Conservation (phyloP, 2,888 invertebrate genomes). For the Oligia strigilis region DNA sequence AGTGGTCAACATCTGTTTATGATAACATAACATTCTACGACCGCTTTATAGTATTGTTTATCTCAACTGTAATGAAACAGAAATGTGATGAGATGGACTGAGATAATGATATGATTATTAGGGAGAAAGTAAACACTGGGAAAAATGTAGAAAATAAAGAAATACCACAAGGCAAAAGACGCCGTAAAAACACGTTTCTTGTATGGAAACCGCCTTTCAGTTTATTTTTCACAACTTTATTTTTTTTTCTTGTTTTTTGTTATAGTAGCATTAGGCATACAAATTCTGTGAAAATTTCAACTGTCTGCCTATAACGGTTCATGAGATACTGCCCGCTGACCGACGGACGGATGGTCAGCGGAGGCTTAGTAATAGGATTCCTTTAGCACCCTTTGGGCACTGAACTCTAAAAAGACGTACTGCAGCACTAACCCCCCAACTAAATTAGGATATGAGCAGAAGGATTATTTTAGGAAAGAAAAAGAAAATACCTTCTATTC, state of each 20-base stretch:
- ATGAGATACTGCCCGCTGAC: no score
- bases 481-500: not conserved
- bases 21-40: not conserved
- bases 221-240: no score
- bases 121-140: not conserved
- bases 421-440: not conserved
- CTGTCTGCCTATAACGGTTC: no score
- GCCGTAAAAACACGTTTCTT: not conserved
- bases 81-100: not conserved
- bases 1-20: slow-evolving; percentile 3
- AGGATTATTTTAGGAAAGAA: not conserved
- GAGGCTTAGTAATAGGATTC: no score
- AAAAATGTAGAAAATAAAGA: not conserved
- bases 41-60: not conserved
- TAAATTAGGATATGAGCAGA: not conserved
- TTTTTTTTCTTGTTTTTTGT: no score
- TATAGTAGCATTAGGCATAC: no score
- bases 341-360: no score
- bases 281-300: no score
- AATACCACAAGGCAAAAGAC: no score
- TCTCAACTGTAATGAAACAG: not conserved
- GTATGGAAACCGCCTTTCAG: no score
- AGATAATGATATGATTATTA: not conserved
- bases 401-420: not conserved
- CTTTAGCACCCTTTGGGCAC: no score